Conservation (phyloP, 2,797 vertebrate species). For the Macropodus opercularis region DNA sequence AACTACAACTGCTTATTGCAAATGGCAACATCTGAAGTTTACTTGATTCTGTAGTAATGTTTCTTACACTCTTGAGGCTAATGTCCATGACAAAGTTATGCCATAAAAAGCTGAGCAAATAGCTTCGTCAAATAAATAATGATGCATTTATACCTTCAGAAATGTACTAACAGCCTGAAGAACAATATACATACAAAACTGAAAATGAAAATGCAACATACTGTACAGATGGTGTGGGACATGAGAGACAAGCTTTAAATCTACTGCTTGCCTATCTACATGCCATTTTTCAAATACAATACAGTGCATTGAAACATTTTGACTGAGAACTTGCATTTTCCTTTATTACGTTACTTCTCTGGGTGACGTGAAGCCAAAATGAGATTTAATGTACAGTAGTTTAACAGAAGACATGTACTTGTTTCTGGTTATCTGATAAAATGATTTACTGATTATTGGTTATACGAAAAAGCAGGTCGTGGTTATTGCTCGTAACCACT, state of each 20-base stretch:
- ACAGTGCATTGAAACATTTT: no score
- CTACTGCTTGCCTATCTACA: not conserved
- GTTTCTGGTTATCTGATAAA: no score
- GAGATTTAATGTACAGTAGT: conserved; percentile 1
- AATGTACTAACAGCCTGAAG: conserved; percentile 20
- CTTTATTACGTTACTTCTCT: conserved; percentile 3
- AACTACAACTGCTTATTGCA: conserved; percentile 38
- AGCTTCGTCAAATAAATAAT: conserved; percentile 34
- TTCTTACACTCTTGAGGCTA: conserved; percentile 29
- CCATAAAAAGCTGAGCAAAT: conserved; percentile 27
- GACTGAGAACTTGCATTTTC: not conserved
- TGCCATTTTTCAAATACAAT: conserved; percentile 7
- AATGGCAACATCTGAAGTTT: conserved; percentile 29
- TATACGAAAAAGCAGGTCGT: no score
- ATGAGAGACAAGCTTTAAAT: not conserved
- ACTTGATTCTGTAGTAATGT: conserved; percentile 26
- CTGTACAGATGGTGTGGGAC: not conserved
- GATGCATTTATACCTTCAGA: conserved; percentile 9
- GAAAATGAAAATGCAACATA: conserved; percentile 1
- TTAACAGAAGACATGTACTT: no score
- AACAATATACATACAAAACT: not conserved
- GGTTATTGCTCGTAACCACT: no score
- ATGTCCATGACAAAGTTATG: conserved; percentile 23
- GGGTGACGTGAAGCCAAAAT: not conserved
- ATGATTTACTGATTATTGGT: no score